These are phyloP conservation scores for Danio kyathit DNA, from an alignment of 2,797 vertebrate genomes.

Conservation along the genomic window DNA sequence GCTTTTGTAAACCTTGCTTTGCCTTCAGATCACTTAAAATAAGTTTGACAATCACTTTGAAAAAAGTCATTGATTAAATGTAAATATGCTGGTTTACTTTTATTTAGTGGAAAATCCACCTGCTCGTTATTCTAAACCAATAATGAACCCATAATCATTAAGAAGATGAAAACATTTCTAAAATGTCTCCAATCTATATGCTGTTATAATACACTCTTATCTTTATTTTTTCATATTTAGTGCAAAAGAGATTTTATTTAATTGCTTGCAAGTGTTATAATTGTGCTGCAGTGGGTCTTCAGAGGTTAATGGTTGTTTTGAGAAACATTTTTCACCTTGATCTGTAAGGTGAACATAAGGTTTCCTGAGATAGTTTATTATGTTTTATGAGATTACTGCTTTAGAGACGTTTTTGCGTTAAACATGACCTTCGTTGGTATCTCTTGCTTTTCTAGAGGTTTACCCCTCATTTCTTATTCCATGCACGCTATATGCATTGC, in stretches of 20 bases:
- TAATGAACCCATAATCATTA: too few species aligned
- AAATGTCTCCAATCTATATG: too few species aligned
- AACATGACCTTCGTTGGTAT: slow-evolving; percentile 3
- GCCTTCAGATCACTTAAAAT: too few species aligned
- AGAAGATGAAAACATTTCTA: too few species aligned
- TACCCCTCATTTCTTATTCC: background rate
- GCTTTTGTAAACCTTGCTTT: too few species aligned
- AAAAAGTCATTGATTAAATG: too few species aligned
- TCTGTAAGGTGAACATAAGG: background rate
- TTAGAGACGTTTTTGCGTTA: slow-evolving; percentile 10
- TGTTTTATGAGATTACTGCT: background rate
- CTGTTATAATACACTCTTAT: too few species aligned
- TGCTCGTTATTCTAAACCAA: too few species aligned
- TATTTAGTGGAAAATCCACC: background rate
- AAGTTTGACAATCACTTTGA: too few species aligned
- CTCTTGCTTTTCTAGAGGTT: background rate
- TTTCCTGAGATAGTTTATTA: slow-evolving; percentile 11
- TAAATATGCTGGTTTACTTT: background rate
- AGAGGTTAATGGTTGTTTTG: background rate
- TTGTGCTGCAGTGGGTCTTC: background rate
- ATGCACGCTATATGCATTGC: background rate
- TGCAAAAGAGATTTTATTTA: background rate
- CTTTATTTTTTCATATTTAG: too few species aligned
- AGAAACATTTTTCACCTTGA: slow-evolving; percentile 12
- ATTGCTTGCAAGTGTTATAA: background rate